Evolutionary conservation across 35 echinoderm and acorn worm species (phyloP).

Genomic region (Lytechinus pictus): DNA sequence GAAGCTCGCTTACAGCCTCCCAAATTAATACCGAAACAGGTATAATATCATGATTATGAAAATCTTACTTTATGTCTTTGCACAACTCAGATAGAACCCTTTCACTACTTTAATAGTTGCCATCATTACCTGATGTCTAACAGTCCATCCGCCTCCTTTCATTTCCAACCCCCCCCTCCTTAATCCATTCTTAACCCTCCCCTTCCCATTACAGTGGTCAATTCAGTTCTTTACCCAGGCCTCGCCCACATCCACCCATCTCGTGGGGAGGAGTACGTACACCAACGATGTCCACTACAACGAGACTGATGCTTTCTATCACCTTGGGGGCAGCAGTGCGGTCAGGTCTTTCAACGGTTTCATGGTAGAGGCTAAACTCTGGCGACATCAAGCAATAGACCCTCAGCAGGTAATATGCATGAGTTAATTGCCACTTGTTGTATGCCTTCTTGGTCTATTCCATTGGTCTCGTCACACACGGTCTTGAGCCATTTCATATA

Average conservation of each 20-base stretch:
- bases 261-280: slow-evolving; percentile 1
- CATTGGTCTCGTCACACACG: too few species aligned
- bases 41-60: too few species aligned
- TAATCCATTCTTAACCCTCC: neutral
- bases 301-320: slow-evolving; percentile 44
- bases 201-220: neutral
- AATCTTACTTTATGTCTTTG: too few species aligned
- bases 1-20: too few species aligned
- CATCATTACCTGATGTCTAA: too few species aligned
- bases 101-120: too few species aligned
- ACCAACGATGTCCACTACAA: slow-evolving; percentile 25
- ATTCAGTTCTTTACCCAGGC: neutral
- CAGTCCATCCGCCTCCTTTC: too few species aligned
- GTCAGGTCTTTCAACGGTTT: slow-evolving; percentile 44
- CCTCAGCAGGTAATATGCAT: neutral
- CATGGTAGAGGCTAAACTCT: slow-evolving; percentile 54
- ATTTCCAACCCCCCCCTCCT: too few species aligned
- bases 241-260: neutral
- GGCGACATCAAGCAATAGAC: slow-evolving; percentile 49
- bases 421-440: neutral
- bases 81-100: too few species aligned
- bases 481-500: too few species aligned
- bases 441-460: too few species aligned
- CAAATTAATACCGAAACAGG: too few species aligned
- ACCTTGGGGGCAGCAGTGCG: slow-evolving; percentile 56